Conservation (phyloP, 1,140 invertebrate species). For the Drosophila sp. region DNA sequence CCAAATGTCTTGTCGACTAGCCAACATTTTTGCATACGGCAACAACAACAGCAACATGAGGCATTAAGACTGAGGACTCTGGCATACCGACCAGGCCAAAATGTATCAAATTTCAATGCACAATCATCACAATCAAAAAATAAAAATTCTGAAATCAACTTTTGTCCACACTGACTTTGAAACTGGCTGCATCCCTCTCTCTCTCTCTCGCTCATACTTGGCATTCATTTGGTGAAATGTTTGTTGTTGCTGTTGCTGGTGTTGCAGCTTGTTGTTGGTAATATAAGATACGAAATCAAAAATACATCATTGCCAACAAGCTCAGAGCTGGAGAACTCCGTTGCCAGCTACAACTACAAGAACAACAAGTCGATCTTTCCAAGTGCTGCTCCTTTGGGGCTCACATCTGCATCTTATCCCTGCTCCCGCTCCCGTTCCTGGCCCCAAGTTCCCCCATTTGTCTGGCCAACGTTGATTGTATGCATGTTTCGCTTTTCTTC, state of each 20-base stretch:
- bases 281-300: slow-evolving; percentile 82
- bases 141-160: slow-evolving; percentile 81
- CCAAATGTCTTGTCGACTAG: slow-evolving; percentile 77
- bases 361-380: not conserved
- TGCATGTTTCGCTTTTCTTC: slow-evolving; percentile 80
- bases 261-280: slow-evolving; percentile 70
- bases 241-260: slow-evolving; percentile 38
- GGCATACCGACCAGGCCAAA: slow-evolving; percentile 46
- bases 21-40: slow-evolving; percentile 79
- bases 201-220: slow-evolving; percentile 39
- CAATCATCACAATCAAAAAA: slow-evolving; percentile 82
- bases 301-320: slow-evolving; percentile 82
- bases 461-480: slow-evolving; percentile 68
- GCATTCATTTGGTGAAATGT: slow-evolving; percentile 38
- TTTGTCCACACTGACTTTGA: slow-evolving; percentile 26
- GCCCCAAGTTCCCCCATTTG: slow-evolving; percentile 12
- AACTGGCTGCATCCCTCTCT: not conserved
- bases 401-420: slow-evolving; percentile 48
- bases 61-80: slow-evolving; percentile 13
- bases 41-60: slow-evolving; percentile 27
- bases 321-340: slow-evolving; percentile 32
- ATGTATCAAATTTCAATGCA: slow-evolving; percentile 82
- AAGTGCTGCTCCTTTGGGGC: not conserved
- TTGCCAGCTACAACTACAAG: slow-evolving; percentile 32
- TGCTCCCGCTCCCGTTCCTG: slow-evolving; percentile 13